Evolutionary conservation across 2,113 vertebrate species (phyloP).

Genomic region (Scophthalmus maximus): DNA sequence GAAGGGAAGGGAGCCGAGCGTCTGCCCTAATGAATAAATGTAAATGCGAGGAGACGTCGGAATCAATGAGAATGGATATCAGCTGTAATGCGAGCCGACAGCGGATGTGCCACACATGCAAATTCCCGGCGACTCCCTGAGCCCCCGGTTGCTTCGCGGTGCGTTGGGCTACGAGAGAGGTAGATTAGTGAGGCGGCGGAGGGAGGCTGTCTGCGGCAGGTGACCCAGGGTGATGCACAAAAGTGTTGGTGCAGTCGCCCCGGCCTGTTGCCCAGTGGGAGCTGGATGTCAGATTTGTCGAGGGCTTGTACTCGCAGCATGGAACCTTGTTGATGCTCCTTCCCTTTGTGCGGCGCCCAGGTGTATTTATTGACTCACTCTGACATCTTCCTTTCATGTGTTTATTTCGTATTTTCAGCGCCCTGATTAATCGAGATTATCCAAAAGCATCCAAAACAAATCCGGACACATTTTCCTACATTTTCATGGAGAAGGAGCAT

Average conservation of each 20-base stretch:
- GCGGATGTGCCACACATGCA: constrained; percentile 57
- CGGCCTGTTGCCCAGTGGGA: constrained; percentile 49
- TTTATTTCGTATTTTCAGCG: constrained; percentile 2
- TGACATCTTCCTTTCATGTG: constrained; percentile 25
- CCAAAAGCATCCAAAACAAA: neutral
- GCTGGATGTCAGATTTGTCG: constrained; percentile 58
- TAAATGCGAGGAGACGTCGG: constrained; percentile 63
- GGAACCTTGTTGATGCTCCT: constrained; percentile 48
- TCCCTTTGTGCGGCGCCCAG: constrained; percentile 31
- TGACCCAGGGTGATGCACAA: constrained; percentile 57
- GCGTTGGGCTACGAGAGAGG: constrained; percentile 36
- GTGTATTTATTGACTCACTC: constrained; percentile 28
- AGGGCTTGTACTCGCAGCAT: constrained; percentile 60
- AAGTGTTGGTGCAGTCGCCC: constrained; percentile 50
- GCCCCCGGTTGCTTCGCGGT: constrained; percentile 18
- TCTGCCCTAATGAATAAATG: constrained; percentile 69
- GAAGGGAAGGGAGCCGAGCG: constrained; percentile 2
- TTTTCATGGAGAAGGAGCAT: too few species aligned
- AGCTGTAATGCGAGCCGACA: constrained; percentile 63
- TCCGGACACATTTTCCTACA: too few species aligned
- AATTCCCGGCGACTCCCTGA: constrained; percentile 31
- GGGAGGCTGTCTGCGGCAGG: constrained; percentile 50
- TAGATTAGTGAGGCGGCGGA: constrained; percentile 46
- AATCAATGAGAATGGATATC: constrained; percentile 69
- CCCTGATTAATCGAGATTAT: constrained; percentile 13